Evolutionary conservation across 2,797 vertebrate genomes (phyloP).

Genomic region (Myotis vivesi): DNA sequence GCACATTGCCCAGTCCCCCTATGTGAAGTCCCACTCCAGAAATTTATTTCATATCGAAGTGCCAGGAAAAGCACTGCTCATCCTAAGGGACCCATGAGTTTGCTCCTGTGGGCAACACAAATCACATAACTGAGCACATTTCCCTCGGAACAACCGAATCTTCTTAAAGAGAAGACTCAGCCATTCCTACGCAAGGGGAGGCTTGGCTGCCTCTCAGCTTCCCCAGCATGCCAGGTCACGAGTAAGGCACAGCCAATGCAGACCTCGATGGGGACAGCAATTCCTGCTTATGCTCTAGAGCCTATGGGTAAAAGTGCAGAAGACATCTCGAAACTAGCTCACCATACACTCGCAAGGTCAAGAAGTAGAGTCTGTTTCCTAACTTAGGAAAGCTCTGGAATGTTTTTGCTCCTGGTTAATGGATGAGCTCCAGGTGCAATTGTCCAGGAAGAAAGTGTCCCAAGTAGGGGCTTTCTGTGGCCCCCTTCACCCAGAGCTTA

Average conservation of each 20-base stretch:
- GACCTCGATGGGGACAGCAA: background rate
- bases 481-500: too few species aligned
- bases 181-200: background rate
- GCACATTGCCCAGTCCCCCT: fast-evolving
- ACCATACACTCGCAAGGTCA: background rate
- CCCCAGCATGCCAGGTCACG: background rate
- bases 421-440: background rate
- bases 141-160: background rate
- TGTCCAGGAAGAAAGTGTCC: background rate
- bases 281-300: background rate
- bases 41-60: background rate
- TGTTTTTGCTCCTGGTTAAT: background rate
- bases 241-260: background rate
- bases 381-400: background rate
- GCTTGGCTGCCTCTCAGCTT: background rate
- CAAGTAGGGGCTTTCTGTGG: background rate
- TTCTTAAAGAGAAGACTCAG: background rate
- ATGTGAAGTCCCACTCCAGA: background rate
- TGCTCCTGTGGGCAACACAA: background rate
- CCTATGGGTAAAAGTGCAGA: background rate
- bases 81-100: background rate
- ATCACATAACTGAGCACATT: background rate
- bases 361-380: background rate
- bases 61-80: background rate
- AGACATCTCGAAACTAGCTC: background rate